These are phyloP conservation scores for Rhamphomyia laevipes DNA, from an alignment of 2,888 invertebrate genomes.

Conservation along the genomic window DNA sequence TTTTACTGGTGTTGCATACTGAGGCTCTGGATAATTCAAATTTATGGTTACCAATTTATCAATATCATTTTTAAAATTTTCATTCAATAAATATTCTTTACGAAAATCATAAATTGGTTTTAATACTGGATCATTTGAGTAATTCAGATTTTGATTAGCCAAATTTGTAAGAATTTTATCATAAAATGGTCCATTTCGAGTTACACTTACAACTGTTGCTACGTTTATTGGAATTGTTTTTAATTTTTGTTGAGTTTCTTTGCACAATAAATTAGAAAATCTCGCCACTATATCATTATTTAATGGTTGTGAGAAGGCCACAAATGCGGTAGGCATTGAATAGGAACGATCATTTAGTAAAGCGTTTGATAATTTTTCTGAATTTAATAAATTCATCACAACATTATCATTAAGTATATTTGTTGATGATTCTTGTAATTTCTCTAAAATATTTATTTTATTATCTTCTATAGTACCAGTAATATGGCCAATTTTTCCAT, in stretches of 20 bases:
- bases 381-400: slow-evolving; percentile 22
- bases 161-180: slow-evolving; percentile 45
- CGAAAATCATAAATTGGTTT: slow-evolving; percentile 47
- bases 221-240: slow-evolving; percentile 44
- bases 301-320: slow-evolving; percentile 29
- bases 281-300: background rate
- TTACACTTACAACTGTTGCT: slow-evolving; percentile 45
- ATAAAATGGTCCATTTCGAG: slow-evolving; percentile 46
- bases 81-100: slow-evolving; percentile 44
- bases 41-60: slow-evolving; percentile 34
- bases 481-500: slow-evolving; percentile 33
- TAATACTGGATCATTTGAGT: slow-evolving; percentile 44
- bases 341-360: slow-evolving; percentile 14
- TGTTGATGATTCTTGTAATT: slow-evolving; percentile 20
- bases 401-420: slow-evolving; percentile 20
- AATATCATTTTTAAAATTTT: slow-evolving; percentile 44
- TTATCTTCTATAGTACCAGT: background rate
- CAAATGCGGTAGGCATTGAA: slow-evolving; percentile 24
- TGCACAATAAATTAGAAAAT: background rate
- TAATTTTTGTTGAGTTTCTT: slow-evolving; percentile 36
- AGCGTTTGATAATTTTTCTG: slow-evolving; percentile 24
- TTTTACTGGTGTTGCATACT: slow-evolving; percentile 11
- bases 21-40: slow-evolving; percentile 11
- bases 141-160: slow-evolving; percentile 42
- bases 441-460: slow-evolving; percentile 14